These are phyloP conservation scores for Poecile atricapillus DNA, from an alignment of 2,113 vertebrate genomes.

Conservation along the genomic window DNA sequence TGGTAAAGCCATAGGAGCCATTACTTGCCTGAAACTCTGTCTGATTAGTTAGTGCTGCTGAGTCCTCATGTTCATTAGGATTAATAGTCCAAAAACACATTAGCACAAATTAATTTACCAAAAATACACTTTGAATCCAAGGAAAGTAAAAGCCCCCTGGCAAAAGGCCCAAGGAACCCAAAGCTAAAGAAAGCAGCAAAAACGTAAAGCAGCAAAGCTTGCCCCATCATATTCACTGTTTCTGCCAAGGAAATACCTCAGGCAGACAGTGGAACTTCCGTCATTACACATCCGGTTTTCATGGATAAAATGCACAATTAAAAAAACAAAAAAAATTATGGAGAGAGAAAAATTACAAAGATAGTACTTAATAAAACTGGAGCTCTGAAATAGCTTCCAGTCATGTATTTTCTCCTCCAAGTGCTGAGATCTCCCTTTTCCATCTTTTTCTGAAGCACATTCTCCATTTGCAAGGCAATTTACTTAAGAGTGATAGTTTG, in stretches of 20 bases:
- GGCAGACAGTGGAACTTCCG: background rate
- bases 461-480: background rate
- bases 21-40: background rate
- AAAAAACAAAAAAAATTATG: background rate
- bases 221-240: background rate
- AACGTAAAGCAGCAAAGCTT: background rate
- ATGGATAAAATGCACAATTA: background rate
- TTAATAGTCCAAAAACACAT: slow-evolving; percentile 35
- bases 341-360: background rate
- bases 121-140: slow-evolving; percentile 13
- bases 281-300: background rate
- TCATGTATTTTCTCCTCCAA: background rate
- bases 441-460: background rate
- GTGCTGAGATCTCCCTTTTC: background rate
- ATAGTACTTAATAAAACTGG: background rate
- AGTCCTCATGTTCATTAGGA: background rate
- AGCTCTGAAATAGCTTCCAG: background rate
- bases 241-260: background rate
- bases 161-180: background rate
- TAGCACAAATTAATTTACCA: slow-evolving; percentile 31
- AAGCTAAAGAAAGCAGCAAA: background rate
- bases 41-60: background rate
- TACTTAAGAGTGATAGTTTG: background rate
- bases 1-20: background rate
- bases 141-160: slow-evolving; percentile 10